phyloP scores from a whole-genome alignment of 2,113 vertebrate genomes.

The Eptesicus fuscus region DNA sequence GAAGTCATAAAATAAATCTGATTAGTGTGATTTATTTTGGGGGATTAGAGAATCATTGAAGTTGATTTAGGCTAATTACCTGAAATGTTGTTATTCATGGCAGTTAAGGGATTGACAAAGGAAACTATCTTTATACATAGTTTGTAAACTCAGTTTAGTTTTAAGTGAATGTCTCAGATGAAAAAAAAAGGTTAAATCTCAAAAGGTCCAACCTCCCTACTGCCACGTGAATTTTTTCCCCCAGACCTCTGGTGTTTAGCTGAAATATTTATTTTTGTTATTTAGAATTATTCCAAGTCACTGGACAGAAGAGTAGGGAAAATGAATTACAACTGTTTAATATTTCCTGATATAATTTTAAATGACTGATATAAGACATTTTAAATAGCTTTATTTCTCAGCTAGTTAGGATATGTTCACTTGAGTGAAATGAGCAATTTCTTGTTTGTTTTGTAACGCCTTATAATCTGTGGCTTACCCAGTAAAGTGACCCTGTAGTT shows the following conservation, averaged over 20 bases:
- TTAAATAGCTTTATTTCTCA: background rate
- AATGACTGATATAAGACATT: background rate
- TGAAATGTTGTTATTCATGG: background rate
- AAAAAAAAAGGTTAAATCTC: slow-evolving; percentile 13
- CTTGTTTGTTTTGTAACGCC: background rate
- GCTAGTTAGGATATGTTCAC: background rate
- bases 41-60: background rate
- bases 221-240: background rate
- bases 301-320: background rate
- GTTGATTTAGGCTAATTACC: background rate
- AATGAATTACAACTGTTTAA: background rate
- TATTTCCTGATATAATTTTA: background rate
- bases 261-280: background rate
- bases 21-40: background rate
- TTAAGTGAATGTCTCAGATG: background rate
- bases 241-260: background rate
- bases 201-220: background rate
- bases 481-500: background rate
- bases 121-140: background rate
- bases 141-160: slow-evolving; percentile 1
- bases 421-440: background rate
- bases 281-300: background rate
- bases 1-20: background rate
- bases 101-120: background rate
- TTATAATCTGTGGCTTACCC: background rate